Conservation (phyloP, 2,797 vertebrate species). For the Gymnocypris eckloni region DNA sequence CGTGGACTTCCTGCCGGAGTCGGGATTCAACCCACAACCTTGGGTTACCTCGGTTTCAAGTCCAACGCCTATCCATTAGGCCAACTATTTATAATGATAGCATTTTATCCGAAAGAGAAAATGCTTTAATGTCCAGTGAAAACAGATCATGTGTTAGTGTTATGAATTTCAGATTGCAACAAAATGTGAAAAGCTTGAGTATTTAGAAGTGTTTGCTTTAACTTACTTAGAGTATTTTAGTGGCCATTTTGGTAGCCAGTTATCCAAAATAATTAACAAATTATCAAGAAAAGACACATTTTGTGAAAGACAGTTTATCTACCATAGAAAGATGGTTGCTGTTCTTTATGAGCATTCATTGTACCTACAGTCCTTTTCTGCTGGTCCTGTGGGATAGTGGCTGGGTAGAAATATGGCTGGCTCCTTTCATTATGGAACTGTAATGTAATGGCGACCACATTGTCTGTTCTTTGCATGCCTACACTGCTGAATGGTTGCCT, state of each 20-base stretch:
- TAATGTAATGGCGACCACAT: constrained; percentile 15
- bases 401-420: constrained; percentile 33
- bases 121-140: not conserved
- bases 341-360: not conserved
- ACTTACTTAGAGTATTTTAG: not conserved
- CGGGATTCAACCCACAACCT: too few species aligned
- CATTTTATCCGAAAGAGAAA: not conserved
- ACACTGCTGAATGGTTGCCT: constrained; percentile 55
- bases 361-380: constrained; percentile 5
- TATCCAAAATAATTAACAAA: not conserved
- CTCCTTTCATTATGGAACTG: constrained; percentile 41
- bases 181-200: not conserved
- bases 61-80: too few species aligned
- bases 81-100: not conserved
- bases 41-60: too few species aligned
- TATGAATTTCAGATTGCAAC: too few species aligned
- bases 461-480: constrained; percentile 55
- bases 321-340: not conserved
- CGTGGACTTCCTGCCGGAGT: too few species aligned
- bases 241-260: not conserved
- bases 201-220: not conserved
- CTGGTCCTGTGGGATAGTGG: not conserved
- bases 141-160: too few species aligned
- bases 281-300: not conserved
- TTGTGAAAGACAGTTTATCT: not conserved